A percentile compares a stretch with the other conserved stretches of the same genome.
Evolutionary conservation across 2,113 vertebrate genomes (phyloP).

Genomic region (Cyprinodon tularosa): DNA sequence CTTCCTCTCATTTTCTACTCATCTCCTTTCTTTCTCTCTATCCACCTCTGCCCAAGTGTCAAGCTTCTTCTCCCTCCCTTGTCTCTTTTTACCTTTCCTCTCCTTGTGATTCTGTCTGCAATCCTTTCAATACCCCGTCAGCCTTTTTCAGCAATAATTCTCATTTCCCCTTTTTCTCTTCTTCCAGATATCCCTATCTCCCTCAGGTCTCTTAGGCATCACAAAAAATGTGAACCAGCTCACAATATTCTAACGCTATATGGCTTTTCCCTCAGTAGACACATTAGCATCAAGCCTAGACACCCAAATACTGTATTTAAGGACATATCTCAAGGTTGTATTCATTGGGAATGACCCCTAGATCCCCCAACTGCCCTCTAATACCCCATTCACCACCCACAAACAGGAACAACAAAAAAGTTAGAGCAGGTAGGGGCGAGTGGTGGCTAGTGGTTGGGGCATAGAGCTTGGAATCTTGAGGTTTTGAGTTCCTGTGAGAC

Average conservation of each 20-base stretch:
- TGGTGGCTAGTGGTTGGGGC: too few relatives aligned
- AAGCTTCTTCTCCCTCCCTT: slow-evolving; percentile 26
- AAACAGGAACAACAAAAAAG: background rate
- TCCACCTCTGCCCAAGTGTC: slow-evolving; percentile 28
- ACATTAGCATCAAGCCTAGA: slow-evolving; percentile 95
- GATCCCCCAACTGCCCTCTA: background rate
- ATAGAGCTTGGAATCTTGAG: too few relatives aligned
- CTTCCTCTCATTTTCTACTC: slow-evolving; percentile 43
- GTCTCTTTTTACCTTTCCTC: slow-evolving; percentile 8
- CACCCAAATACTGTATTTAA: slow-evolving; percentile 92
- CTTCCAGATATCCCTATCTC: slow-evolving; percentile 40
- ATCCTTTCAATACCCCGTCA: slow-evolving; percentile 22
- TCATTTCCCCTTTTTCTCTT: slow-evolving; percentile 42
- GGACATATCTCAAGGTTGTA: slow-evolving; percentile 82
- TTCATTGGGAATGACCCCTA: slow-evolving; percentile 82
- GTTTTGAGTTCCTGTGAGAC: too few relatives aligned
- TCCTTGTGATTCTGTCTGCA: slow-evolving; percentile 25
- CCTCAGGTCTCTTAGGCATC: slow-evolving; percentile 67
- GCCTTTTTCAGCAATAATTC: slow-evolving; percentile 54
- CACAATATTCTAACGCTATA: slow-evolving; percentile 94
- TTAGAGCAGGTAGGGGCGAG: too few relatives aligned
- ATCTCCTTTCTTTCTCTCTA: slow-evolving; percentile 61
- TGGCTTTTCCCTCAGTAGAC: slow-evolving; percentile 87
- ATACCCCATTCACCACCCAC: background rate
- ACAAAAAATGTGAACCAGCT: slow-evolving; percentile 86